phyloP scores from a whole-genome alignment of 2,113 vertebrate genomes.

The Phycodurus eques region DNA sequence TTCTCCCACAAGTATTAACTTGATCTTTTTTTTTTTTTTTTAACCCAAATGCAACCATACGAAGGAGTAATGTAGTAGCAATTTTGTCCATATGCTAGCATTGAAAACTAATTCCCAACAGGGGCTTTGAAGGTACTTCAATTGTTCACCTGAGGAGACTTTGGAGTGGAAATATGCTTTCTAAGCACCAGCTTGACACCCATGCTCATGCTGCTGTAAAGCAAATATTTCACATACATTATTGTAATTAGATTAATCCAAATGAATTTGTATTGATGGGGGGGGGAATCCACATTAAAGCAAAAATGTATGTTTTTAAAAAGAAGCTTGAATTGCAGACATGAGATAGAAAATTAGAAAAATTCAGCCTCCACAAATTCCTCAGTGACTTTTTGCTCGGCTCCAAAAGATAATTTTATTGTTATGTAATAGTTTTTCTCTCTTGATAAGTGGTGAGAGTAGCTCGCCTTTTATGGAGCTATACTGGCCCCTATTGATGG shows the following conservation, averaged over 20 bases:
- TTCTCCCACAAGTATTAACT: too few relatives aligned
- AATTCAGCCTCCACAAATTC: slow-evolving; percentile 61
- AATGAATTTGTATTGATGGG: not conserved
- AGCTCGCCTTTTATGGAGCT: slow-evolving; percentile 18
- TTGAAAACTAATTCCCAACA: not conserved
- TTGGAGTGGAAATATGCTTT: not conserved
- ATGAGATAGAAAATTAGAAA: slow-evolving; percentile 36
- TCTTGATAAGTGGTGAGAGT: slow-evolving; percentile 23
- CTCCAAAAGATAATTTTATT: slow-evolving; percentile 51
- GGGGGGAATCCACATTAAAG: not conserved
- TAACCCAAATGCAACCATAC: too few relatives aligned
- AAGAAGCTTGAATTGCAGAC: not conserved
- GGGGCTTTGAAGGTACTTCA: not conserved
- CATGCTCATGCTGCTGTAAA: not conserved
- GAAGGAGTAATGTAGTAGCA: too few relatives aligned
- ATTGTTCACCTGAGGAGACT: slow-evolving; percentile 13
- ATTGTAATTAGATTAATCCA: not conserved
- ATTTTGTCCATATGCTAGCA: not conserved
- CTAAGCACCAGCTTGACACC: not conserved
- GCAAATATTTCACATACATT: not conserved
- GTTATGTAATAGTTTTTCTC: slow-evolving; percentile 58
- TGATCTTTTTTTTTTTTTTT: too few relatives aligned
- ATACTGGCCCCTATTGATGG: slow-evolving; percentile 62
- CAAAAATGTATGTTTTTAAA: not conserved
- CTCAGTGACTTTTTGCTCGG: slow-evolving; percentile 42